Conservation (phyloP, 2,797 vertebrate genomes). For the Pteronotus mesoamericanus region DNA sequence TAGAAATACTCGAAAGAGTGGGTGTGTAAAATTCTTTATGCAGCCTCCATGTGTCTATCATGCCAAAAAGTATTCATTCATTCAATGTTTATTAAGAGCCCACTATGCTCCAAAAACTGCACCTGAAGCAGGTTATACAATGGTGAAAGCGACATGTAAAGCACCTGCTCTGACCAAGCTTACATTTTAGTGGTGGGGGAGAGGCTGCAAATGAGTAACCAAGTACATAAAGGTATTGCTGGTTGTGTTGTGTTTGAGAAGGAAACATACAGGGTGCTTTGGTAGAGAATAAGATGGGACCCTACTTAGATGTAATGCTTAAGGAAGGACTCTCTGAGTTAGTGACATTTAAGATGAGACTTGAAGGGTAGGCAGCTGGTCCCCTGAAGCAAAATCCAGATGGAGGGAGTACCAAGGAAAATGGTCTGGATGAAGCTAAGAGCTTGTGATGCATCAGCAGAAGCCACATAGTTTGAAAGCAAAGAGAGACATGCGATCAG, state of each 20-base stretch:
- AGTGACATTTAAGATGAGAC: background rate
- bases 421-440: background rate
- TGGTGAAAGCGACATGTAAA: background rate
- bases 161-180: background rate
- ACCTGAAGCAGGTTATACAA: background rate
- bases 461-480: background rate
- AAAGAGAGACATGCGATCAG: background rate
- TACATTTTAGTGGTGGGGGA: background rate
- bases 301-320: background rate
- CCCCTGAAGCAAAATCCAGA: background rate
- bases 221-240: background rate
- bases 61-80: background rate
- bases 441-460: background rate
- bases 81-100: background rate
- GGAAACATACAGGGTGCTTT: background rate
- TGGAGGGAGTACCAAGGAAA: background rate
- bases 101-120: background rate
- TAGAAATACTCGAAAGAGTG: background rate
- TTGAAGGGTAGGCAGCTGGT: background rate
- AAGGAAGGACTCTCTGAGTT: background rate
- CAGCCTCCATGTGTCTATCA: background rate
- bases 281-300: background rate
- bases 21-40: background rate
- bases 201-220: background rate
- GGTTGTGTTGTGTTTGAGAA: background rate